These are phyloP conservation scores for Cisticola juncidis DNA, from an alignment of 2,113 vertebrate genomes.

Conservation along the genomic window DNA sequence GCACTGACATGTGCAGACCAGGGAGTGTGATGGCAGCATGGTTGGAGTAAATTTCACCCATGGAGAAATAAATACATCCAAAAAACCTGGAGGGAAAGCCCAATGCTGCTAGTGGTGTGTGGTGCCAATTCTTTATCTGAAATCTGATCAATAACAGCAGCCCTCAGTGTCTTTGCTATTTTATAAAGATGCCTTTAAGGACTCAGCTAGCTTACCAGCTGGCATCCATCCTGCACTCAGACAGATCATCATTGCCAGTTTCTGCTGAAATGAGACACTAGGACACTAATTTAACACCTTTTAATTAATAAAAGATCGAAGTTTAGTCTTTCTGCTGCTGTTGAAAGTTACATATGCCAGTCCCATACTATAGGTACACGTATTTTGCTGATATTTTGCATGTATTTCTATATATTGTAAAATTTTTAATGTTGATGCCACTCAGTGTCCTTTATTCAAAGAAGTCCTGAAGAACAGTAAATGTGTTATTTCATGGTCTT, in stretches of 20 bases:
- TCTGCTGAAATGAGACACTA: conserved; percentile 4
- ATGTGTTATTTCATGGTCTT: neutral
- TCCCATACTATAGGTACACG: neutral
- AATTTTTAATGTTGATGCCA: neutral
- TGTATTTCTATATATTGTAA: neutral
- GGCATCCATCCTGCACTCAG: neutral
- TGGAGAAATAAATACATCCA: neutral
- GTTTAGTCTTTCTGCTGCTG: neutral
- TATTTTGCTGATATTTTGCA: neutral
- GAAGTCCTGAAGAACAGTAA: neutral
- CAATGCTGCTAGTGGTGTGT: neutral
- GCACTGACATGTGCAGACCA: neutral
- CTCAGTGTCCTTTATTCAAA: neutral
- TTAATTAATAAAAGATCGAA: neutral
- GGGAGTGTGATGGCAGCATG: neutral
- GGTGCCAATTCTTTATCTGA: conserved; percentile 11
- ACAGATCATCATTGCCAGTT: neutral
- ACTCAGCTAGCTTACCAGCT: neutral
- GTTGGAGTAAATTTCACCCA: neutral
- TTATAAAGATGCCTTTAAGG: conserved; percentile 39
- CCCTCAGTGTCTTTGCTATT: neutral
- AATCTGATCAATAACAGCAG: conserved; percentile 5
- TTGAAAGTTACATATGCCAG: neutral
- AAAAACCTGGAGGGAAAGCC: neutral
- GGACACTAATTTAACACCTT: conserved; percentile 17